phyloP scores from a whole-genome alignment of 2,113 vertebrate genomes.

The Halcyon malimbica region DNA sequence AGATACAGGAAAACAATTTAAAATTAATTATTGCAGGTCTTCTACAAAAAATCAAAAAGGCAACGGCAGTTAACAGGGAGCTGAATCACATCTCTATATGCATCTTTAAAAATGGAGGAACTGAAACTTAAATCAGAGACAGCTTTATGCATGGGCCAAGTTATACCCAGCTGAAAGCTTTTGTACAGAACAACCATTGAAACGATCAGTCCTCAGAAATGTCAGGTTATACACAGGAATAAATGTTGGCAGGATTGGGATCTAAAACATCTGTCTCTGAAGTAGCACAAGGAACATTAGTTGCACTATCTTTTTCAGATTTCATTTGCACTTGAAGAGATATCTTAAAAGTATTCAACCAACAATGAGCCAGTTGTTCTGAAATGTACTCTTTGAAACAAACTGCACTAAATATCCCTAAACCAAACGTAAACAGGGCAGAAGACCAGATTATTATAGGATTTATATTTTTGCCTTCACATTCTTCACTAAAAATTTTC shows the following conservation, averaged over 20 bases:
- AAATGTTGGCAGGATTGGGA: not conserved
- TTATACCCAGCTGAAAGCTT: not conserved
- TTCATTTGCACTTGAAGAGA: conserved; percentile 46
- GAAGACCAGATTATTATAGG: not conserved
- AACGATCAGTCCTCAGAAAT: not conserved
- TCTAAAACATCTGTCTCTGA: conserved; percentile 21
- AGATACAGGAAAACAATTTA: not conserved
- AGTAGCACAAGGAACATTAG: conserved; percentile 18
- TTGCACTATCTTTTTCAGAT: conserved; percentile 15
- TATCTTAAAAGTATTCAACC: conserved; percentile 1
- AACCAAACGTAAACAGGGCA: not conserved
- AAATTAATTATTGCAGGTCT: not conserved
- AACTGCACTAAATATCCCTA: not conserved
- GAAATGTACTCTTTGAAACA: not conserved
- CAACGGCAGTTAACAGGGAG: not conserved
- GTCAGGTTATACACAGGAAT: not conserved
- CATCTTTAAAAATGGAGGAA: not conserved
- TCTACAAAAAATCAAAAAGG: not conserved
- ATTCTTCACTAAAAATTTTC: not conserved
- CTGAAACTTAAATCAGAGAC: not conserved
- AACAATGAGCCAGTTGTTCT: not conserved
- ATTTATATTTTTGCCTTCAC: not conserved
- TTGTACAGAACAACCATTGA: not conserved
- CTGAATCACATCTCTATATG: not conserved
- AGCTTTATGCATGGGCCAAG: not conserved